Evolutionary conservation across 2,888 invertebrate species (phyloP), one percentile per base, ranked within the genome.

Genomic region (Brenthis hecate): DNA sequence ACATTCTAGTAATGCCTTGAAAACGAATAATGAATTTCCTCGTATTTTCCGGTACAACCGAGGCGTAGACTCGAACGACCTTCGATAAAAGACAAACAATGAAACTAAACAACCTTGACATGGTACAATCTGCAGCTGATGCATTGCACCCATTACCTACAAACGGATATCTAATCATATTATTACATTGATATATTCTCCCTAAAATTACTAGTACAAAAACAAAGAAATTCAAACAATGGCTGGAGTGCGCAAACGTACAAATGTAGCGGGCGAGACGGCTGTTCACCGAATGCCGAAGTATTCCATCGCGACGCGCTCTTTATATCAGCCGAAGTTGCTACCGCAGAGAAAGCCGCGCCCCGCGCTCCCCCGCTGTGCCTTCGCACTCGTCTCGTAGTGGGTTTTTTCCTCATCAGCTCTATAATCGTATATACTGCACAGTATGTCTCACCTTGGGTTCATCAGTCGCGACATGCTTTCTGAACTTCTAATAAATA

Each of bases 381-480:
- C 81, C 84, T 82, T 82, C 82, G 81, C 82, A 82, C 82, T 82
- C 84, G 77, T 80, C 80, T 85, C 78, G 82, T 86, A 86, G 88
- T 88, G 90, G 92, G 92, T 92, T 92, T 92, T 92, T 92, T 92
- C 92, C 92, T 92, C 91, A 87, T 91, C 90, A 90, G 85, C 85
- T 86, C 84, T 84, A 87, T 88, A 88, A 88, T 87, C 86, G 86
- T 81, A 87, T 82, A 84, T 85, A 63, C 69, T 69, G 66, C 68
- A 67, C 65, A 79, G 84, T 86, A 83, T 82, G 85, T 83, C 83
- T 83, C 84, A 84, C 80, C 85, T 87, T 83, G 81, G 86, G 85
- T 89, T 89, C 90, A 91, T 89, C 87, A 87, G 82, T 81, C 82
- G 85, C 83, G 80, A 81, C 81, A 85, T 80, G 83, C 81, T 83